A percentile compares a stretch with the other conserved stretches of the same genome.
phyloP scores from a whole-genome alignment of 1,140 invertebrate species.

The Halesus radiatus region DNA sequence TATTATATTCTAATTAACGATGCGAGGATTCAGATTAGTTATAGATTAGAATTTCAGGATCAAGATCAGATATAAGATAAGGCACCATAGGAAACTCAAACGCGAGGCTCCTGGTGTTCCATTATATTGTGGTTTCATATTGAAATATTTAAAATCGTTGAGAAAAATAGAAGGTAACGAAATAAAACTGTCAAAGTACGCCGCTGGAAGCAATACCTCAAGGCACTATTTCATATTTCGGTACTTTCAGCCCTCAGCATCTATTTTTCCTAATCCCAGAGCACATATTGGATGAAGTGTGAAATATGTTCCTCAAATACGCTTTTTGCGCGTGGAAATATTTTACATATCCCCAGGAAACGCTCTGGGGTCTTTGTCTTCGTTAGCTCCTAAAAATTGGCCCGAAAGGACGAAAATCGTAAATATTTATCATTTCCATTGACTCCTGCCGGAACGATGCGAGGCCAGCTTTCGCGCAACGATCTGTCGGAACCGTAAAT shows the following conservation, averaged over 20 bases:
- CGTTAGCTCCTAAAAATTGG: conserved; percentile 55
- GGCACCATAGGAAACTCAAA: too few relatives aligned
- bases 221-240: conserved; percentile 7
- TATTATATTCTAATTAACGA: too few relatives aligned
- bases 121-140: too few relatives aligned
- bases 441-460: conserved; percentile 40
- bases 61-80: too few relatives aligned
- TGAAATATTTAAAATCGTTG: too few relatives aligned
- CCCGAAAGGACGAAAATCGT: conserved; percentile 59
- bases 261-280: conserved; percentile 41
- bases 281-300: conserved; percentile 44
- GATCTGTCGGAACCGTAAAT: conserved; percentile 25
- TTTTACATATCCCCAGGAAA: conserved; percentile 29
- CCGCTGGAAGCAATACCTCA: neutral
- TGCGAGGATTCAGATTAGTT: too few relatives aligned
- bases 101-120: too few relatives aligned
- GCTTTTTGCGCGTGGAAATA: conserved; percentile 35
- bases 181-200: neutral
- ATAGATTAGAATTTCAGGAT: too few relatives aligned
- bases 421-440: conserved; percentile 57
- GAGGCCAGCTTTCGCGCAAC: conserved; percentile 1
- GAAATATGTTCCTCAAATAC: conserved; percentile 47
- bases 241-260: neutral
- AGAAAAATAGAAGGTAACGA: too few relatives aligned
- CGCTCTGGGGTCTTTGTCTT: conserved; percentile 51